A percentile compares a stretch with the other conserved stretches of the same genome.
These are phyloP conservation scores for Sarcophilus harrisii DNA, from an alignment of 2,797 vertebrate genomes.

Conservation along the genomic window DNA sequence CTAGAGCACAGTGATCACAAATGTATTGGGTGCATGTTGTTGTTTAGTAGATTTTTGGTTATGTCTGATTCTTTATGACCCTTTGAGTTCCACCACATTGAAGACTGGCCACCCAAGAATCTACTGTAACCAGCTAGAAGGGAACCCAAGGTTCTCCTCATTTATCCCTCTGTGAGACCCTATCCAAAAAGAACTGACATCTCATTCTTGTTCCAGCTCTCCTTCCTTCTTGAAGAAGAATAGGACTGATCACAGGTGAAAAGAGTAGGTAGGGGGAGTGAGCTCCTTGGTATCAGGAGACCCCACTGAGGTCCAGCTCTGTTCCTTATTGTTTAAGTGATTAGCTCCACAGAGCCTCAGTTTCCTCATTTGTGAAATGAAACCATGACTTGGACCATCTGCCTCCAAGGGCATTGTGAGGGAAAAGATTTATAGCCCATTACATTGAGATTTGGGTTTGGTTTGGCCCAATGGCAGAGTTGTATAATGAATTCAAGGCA, in stretches of 20 bases:
- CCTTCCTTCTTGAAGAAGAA: neutral
- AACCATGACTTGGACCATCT: neutral
- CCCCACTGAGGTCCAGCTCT: neutral
- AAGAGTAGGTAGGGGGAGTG: neutral
- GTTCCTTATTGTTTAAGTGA: neutral
- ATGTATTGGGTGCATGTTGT: neutral
- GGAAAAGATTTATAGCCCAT: neutral
- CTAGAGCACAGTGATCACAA: neutral
- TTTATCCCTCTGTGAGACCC: neutral
- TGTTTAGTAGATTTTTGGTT: neutral
- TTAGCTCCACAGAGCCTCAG: neutral
- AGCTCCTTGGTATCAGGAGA: neutral
- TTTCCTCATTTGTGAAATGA: neutral
- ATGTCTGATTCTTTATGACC: neutral
- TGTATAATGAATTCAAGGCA: neutral
- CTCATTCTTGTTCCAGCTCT: neutral
- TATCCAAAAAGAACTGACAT: neutral
- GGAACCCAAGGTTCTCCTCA: neutral
- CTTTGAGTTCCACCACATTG: neutral
- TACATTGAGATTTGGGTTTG: neutral
- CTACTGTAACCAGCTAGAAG: neutral
- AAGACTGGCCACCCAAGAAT: neutral
- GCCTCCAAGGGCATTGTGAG: neutral
- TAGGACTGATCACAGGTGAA: neutral
- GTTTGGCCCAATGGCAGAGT: neutral